phyloP scores from a whole-genome alignment of 2,113 vertebrate species.

The Neoarius graeffei region DNA sequence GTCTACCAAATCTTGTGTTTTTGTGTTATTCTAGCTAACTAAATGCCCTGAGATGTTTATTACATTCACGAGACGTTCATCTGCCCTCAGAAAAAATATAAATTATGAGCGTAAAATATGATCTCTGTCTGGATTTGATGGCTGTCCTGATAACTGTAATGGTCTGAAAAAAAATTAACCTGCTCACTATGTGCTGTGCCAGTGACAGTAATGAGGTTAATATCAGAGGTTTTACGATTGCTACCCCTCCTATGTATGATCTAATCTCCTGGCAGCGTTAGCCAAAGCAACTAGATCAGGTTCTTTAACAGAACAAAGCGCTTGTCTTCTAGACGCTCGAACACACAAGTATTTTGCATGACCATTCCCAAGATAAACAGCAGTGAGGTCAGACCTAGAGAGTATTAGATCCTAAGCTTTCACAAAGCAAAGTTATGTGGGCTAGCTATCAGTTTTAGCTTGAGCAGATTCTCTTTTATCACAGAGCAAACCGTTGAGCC shows the following conservation, averaged over 20 bases:
- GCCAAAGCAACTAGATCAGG: slow-evolving; percentile 1
- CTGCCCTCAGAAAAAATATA: not conserved
- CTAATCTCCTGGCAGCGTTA: slow-evolving; percentile 20
- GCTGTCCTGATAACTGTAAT: not conserved
- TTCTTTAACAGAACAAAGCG: not conserved
- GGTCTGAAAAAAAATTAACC: not conserved
- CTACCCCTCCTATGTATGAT: slow-evolving; percentile 19
- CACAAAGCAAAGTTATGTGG: not conserved
- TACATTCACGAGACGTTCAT: not conserved
- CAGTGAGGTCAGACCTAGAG: not conserved
- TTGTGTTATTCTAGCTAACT: not conserved
- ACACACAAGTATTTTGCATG: not conserved
- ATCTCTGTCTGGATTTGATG: not conserved
- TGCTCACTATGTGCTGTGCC: not conserved
- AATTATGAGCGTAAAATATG: not conserved
- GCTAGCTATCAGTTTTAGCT: slow-evolving; percentile 7
- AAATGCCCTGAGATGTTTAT: not conserved
- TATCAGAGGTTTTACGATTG: slow-evolving; percentile 13
- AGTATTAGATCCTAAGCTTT: not conserved
- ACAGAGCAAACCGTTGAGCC: not conserved
- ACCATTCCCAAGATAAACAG: not conserved
- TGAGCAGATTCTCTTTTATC: not conserved
- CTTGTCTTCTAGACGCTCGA: not conserved
- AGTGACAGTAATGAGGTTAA: slow-evolving; percentile 19
- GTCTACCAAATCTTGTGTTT: not conserved